A percentile compares a stretch with the other conserved stretches of the same genome.
These are phyloP conservation scores for Drosophila bocqueti DNA, from an alignment of 1,140 invertebrate species.

Conservation along the genomic window DNA sequence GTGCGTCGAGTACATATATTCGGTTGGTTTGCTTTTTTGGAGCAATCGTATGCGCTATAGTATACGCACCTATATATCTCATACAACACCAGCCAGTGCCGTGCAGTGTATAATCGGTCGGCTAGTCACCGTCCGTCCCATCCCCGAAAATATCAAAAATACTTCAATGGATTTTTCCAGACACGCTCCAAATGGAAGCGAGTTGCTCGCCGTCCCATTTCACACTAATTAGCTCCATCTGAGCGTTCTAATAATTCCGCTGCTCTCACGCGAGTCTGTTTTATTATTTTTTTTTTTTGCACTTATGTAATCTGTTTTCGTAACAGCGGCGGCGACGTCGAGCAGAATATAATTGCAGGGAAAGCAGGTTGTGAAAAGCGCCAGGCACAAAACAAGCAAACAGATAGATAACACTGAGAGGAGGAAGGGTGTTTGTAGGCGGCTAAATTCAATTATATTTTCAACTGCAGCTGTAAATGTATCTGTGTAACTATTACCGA, in stretches of 20 bases:
- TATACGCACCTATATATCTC: constrained; percentile 27
- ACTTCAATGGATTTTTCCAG: constrained; percentile 40
- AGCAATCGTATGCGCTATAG: constrained; percentile 40
- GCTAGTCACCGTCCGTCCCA: background rate
- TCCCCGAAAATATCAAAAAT: background rate
- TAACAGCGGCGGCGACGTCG: constrained; percentile 62
- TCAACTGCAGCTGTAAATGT: constrained; percentile 7
- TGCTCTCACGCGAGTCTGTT: constrained; percentile 55
- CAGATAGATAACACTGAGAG: constrained; percentile 60
- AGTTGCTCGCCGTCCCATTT: constrained; percentile 20
- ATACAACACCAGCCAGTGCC: constrained; percentile 6
- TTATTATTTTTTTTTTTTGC: constrained; percentile 60
- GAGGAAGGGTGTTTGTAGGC: constrained; percentile 15
- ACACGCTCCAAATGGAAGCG: constrained; percentile 29
- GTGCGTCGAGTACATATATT: constrained; percentile 69
- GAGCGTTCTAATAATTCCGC: constrained; percentile 33
- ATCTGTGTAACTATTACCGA: constrained; percentile 27
- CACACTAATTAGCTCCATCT: constrained; percentile 41
- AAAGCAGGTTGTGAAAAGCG: constrained; percentile 55
- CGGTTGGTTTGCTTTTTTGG: constrained; percentile 62
- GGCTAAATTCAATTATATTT: constrained; percentile 51
- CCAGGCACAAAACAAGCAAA: constrained; percentile 48
- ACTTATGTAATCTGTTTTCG: constrained; percentile 82
- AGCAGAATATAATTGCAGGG: constrained; percentile 65
- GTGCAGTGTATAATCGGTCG: constrained; percentile 35